phyloP scores from a whole-genome alignment of 2,113 vertebrate species.

The Platysternon megacephalum region DNA sequence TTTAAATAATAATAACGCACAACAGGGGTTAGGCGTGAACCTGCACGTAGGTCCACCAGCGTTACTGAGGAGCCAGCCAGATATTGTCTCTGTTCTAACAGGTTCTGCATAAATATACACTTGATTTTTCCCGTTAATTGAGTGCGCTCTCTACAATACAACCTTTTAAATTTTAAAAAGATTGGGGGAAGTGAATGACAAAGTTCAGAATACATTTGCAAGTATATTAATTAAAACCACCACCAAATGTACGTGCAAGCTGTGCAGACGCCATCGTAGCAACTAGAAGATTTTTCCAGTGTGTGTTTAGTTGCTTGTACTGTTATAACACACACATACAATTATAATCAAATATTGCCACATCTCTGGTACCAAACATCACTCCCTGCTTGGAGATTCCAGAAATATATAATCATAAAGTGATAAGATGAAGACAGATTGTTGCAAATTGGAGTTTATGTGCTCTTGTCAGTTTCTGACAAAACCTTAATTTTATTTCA shows the following conservation, averaged over 20 bases:
- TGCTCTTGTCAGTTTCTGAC: neutral
- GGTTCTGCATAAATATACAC: neutral
- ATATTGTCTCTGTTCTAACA: neutral
- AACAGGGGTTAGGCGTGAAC: neutral
- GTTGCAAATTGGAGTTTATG: neutral
- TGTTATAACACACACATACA: neutral
- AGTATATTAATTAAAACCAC: neutral
- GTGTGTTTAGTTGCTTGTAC: neutral
- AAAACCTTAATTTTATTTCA: neutral
- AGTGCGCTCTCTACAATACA: neutral
- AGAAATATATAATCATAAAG: neutral
- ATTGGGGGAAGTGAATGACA: neutral
- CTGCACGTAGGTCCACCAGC: neutral
- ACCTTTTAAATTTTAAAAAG: neutral
- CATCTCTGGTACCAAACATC: neutral
- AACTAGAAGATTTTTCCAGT: neutral
- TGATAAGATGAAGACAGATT: neutral
- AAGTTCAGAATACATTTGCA: neutral
- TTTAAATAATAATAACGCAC: neutral
- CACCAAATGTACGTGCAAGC: neutral
- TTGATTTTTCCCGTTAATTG: neutral
- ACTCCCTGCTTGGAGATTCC: neutral
- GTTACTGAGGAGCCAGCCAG: neutral
- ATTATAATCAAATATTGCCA: neutral
- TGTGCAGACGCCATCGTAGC: neutral